Evolutionary conservation across 2,888 invertebrate genomes (phyloP), one percentile per base, ranked within the genome.

Genomic region (Troides helena): DNA sequence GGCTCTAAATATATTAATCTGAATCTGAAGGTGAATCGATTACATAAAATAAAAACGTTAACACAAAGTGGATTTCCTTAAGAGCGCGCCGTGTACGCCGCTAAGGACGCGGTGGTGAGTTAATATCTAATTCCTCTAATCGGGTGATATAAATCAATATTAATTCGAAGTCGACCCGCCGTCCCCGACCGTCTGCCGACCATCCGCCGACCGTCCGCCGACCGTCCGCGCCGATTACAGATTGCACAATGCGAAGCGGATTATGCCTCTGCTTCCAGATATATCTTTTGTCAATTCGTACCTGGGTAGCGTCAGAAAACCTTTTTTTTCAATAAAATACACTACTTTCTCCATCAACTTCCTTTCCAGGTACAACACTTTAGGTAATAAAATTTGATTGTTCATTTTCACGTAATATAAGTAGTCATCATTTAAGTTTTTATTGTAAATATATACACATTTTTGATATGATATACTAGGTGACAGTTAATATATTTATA

Each of bases 61-160:
- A 50, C 1, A 50, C 10, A 18, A 50, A 50, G 14, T 50, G 14
- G 18, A 50, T 50, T 18, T 50, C 17, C 50, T 50, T 50, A 50
- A 50, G 50, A 18, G 60, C 67, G 69, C 61, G 64, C n/a, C 23
- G 30, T 69, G 62, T 62, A 59, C 72, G 71, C 77, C 74, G 78
- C 77, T 82, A 82, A 83, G 83, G 82, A 81, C 74, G 75, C 81
- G 80, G 85, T 83, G 79, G 81, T 78, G 75, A 79, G 77, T 79
- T 83, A 85, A 86, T 84, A 76, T 84, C 81, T 86, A 88, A 87
- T 81, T 81, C 84, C 80, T 83, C 83, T 91, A 92, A 92, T 91
- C 92, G 89, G 78, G 78, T 85, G 89, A 85, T 87, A 90, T 92
- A 91, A 91, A 92, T 92, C 90, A 90, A 89, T 91, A 91, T 92